Base-by-base conservation (phyloP, 2,888 invertebrate species). In the Drosophila multiciliata region DNA sequence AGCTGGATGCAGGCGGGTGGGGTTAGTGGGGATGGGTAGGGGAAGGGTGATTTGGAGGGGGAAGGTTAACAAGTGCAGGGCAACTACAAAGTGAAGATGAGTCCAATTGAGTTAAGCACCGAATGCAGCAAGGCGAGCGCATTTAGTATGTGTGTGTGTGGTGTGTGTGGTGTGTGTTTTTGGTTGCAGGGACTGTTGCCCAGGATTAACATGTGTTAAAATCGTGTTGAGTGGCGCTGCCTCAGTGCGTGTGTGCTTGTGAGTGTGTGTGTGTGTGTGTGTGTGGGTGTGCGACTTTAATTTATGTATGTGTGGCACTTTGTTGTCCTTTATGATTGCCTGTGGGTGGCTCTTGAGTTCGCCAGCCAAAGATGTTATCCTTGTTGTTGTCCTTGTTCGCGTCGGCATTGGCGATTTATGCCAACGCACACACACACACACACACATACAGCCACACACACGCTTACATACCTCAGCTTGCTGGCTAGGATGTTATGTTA, bases 161-260 rank as follows among this genome's bases (percentile, higher is more conserved):
- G 67, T 63, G 71, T 72, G 62, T 68, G 60, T 70, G 20, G 38
- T 53, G 20, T 36, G 26, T 26, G 54, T 54, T 45, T 20, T 23
- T 23, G 23, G 15, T 1, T 45, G 54, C 42, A 52, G 68, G 60
- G 65, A 53, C 48, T 52, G 63, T 3, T 55, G n/a, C 29, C n/a
- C 72, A 68, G 87, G 77, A 87, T 87, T 87, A 87, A 87, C 87
- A 87, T 86, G 87, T 86, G 87, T 86, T 87, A 74, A 87, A 84
- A 86, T 73, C 79, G 73, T 87, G 88, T 86, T 86, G 86, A 88
- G 86, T 87, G 80, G 54, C 66, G 72, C 73, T 72, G 71, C 66
- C 60, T 59, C 49, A 50, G 29, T 54, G 23, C 32, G 49, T 45
- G 33, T 33, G 53, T 29, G 40, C 7, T 50, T 11, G 53, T 52